Percentiles rank a stretch among this genome's conserved stretches.
These are phyloP conservation scores for Gortyna flavago DNA, from an alignment of 2,888 invertebrate genomes.

Conservation along the genomic window DNA sequence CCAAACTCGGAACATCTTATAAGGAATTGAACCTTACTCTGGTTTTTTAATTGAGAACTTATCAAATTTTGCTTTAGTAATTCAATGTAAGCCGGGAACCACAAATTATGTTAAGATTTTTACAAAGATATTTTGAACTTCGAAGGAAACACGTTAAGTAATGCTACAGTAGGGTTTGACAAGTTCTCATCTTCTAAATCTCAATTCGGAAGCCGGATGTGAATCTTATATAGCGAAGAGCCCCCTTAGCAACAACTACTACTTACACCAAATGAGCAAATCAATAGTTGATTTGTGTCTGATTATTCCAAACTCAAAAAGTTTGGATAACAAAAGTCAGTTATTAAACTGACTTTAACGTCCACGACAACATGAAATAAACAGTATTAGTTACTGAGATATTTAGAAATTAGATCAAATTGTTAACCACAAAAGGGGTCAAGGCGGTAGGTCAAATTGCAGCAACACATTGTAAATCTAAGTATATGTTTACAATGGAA, in stretches of 20 bases:
- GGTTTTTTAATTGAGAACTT: background rate
- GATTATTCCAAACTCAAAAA: background rate
- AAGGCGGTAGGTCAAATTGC: conserved; percentile 54
- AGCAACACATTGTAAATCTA: conserved; percentile 42
- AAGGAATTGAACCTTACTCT: background rate
- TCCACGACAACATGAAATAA: background rate
- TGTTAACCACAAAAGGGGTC: conserved; percentile 35
- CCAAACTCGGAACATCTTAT: background rate
- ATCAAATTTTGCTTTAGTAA: background rate
- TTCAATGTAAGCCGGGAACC: background rate
- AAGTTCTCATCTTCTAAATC: background rate
- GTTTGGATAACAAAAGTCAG: background rate
- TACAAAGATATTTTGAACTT: background rate
- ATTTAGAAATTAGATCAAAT: conserved; percentile 39
- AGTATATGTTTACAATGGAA: conserved; percentile 47
- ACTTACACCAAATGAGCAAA: background rate
- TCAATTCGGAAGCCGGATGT: background rate
- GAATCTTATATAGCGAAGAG: background rate
- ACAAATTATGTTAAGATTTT: background rate
- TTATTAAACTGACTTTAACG: no score
- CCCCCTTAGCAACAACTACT: no score
- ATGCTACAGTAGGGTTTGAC: background rate
- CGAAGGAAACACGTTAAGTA: background rate
- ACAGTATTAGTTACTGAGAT: background rate
- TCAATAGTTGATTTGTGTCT: background rate